Conservation (phyloP, 2,113 vertebrate species). For the Eclectus roratus region DNA sequence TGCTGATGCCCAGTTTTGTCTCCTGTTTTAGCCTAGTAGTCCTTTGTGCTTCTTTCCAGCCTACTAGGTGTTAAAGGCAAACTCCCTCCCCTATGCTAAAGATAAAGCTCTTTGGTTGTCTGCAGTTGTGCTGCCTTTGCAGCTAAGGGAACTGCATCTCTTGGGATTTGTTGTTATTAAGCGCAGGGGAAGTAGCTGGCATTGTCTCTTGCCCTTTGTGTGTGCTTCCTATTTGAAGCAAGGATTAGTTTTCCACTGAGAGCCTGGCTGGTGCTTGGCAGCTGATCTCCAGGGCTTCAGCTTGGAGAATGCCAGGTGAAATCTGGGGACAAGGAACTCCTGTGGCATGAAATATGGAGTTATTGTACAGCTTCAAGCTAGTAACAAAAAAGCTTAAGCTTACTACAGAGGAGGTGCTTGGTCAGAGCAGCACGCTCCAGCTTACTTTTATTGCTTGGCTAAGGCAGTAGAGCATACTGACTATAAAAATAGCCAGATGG, state of each 20-base stretch:
- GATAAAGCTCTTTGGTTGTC: background rate
- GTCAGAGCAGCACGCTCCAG: background rate
- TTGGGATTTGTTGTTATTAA: background rate
- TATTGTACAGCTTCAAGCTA: background rate
- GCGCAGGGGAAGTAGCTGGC: background rate
- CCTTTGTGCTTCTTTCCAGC: background rate
- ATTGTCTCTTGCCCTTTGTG: background rate
- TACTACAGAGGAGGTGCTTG: background rate
- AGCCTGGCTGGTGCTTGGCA: background rate
- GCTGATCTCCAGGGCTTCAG: background rate
- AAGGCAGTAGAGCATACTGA: background rate
- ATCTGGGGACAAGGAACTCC: background rate
- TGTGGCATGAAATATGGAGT: accelerated
- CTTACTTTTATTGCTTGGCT: background rate
- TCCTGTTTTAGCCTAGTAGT: background rate
- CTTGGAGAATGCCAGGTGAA: background rate
- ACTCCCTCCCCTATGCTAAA: background rate
- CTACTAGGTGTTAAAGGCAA: background rate
- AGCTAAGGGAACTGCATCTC: background rate
- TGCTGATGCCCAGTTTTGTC: background rate
- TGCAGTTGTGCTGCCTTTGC: background rate
- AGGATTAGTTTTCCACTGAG: background rate
- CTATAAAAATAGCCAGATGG: background rate
- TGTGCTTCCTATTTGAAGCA: background rate
- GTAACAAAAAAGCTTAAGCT: background rate